Evolutionary conservation across 2,888 invertebrate genomes (phyloP).

Genomic region (Pammene fasciana): DNA sequence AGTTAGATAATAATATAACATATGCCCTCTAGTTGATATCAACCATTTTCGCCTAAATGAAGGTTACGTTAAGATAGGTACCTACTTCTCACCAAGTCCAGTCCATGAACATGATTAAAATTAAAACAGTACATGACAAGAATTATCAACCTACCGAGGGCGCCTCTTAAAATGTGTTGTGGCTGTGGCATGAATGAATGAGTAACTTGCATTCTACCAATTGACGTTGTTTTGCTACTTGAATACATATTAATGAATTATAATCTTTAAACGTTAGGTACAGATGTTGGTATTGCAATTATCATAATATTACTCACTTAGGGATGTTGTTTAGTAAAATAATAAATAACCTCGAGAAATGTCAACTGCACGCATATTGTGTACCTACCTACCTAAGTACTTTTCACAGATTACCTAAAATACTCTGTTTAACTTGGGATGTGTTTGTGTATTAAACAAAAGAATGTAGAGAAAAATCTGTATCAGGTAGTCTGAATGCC

Average conservation of each 20-base stretch:
- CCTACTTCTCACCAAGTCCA: neutral
- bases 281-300: neutral
- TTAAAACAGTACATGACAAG: conserved; percentile 27
- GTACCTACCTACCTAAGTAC: too few relatives aligned
- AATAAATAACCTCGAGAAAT: neutral
- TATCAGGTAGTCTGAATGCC: too few relatives aligned
- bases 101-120: conserved; percentile 24
- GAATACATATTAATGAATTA: conserved; percentile 32
- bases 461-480: too few relatives aligned
- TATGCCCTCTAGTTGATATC: neutral
- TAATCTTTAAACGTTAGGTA: conserved; percentile 13
- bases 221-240: conserved; percentile 23
- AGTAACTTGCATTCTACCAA: conserved; percentile 33
- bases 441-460: too few relatives aligned
- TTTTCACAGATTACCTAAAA: too few relatives aligned
- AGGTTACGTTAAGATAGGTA: neutral
- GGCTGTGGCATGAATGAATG: conserved; percentile 35
- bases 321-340: conserved; percentile 6
- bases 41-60: neutral
- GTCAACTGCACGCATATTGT: neutral
- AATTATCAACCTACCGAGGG: conserved; percentile 18
- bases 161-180: conserved; percentile 15
- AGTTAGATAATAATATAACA: neutral
- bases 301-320: conserved; percentile 10
- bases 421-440: too few relatives aligned